These are phyloP conservation scores for Hybognathus amarus DNA, from an alignment of 2,797 vertebrate genomes.

Conservation along the genomic window DNA sequence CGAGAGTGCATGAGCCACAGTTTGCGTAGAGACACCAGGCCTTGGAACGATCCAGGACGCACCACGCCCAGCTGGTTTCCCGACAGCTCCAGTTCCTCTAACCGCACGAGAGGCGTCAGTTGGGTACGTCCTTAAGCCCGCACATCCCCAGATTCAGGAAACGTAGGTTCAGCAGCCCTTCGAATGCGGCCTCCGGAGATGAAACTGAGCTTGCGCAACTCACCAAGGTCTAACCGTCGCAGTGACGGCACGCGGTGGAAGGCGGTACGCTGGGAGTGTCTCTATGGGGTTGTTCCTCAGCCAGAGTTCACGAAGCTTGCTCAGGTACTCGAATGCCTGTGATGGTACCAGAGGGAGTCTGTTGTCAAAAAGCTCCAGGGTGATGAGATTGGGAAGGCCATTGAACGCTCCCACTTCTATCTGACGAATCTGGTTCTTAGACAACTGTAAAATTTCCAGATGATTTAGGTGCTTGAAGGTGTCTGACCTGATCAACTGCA, in stretches of 20 bases:
- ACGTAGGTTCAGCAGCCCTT: slow-evolving; percentile 91
- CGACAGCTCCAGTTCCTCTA: slow-evolving; percentile 94
- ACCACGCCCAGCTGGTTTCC: slow-evolving; percentile 92
- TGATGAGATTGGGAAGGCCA: slow-evolving; percentile 95
- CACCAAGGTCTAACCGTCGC: slow-evolving; percentile 90
- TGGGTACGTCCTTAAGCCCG: slow-evolving; percentile 94
- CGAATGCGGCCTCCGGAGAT: slow-evolving; percentile 97
- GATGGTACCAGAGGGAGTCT: slow-evolving; percentile 92
- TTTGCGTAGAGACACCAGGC: slow-evolving; percentile 88
- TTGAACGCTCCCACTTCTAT: slow-evolving; percentile 98
- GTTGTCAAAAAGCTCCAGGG: slow-evolving; percentile 97
- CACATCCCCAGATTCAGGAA: slow-evolving; percentile 98
- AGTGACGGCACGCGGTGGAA: slow-evolving; percentile 95
- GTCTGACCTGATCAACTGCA: slow-evolving; percentile 91
- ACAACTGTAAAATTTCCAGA: slow-evolving; percentile 96
- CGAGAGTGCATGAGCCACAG: slow-evolving; percentile 97
- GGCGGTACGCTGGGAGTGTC: slow-evolving; percentile 91
- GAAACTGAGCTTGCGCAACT: slow-evolving; percentile 92
- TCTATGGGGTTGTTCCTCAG: slow-evolving; percentile 96
- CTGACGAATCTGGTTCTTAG: slow-evolving; percentile 92
- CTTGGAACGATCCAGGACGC: slow-evolving; percentile 92
- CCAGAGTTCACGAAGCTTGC: slow-evolving; percentile 95
- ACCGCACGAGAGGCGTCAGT: slow-evolving; percentile 88
- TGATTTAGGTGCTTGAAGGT: slow-evolving; percentile 96
- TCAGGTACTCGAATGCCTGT: slow-evolving; percentile 96